Percentiles rank a stretch among this genome's conserved stretches.
Conservation (phyloP, 2,888 invertebrate genomes). For the Ditylenchus weischeri region DNA sequence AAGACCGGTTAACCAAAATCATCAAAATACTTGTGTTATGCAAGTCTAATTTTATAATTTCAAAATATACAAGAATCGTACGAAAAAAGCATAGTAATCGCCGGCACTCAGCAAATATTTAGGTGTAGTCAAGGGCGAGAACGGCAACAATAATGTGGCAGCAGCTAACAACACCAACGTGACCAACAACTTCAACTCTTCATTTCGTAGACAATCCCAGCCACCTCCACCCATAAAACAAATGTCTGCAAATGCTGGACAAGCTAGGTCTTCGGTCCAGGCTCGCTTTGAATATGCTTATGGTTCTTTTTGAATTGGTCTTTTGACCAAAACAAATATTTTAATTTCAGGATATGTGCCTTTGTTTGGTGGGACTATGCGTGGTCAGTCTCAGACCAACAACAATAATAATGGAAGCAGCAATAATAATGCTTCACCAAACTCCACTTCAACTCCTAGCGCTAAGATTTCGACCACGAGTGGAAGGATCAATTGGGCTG, state of each 20-base stretch:
- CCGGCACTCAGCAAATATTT: slow-evolving; percentile 8
- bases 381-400: slow-evolving; percentile 25
- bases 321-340: not conserved
- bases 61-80: no score
- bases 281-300: slow-evolving; percentile 58
- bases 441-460: slow-evolving; percentile 18
- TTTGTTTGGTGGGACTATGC: slow-evolving; percentile 36
- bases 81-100: not conserved
- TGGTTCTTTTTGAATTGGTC: slow-evolving; percentile 35
- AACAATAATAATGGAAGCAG: slow-evolving; percentile 19
- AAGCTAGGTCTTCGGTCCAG: slow-evolving; percentile 48
- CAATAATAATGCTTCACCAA: slow-evolving; percentile 10
- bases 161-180: slow-evolving; percentile 1
- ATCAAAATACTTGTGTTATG: no score
- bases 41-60: no score
- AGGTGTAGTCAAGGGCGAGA: slow-evolving; percentile 37
- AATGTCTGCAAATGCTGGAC: slow-evolving; percentile 40
- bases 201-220: slow-evolving; percentile 13
- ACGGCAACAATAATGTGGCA: slow-evolving; percentile 31
- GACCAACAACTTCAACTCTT: slow-evolving; percentile 2
- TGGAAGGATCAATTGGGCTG: slow-evolving; percentile 76
- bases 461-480: slow-evolving; percentile 29
- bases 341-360: slow-evolving; percentile 40
- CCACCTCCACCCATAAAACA: slow-evolving; percentile 27
- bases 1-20: no score